Evolutionary conservation across 2,888 invertebrate genomes (phyloP), one percentile per base, ranked within the genome.

Genomic region (Osmoderma eremita): DNA sequence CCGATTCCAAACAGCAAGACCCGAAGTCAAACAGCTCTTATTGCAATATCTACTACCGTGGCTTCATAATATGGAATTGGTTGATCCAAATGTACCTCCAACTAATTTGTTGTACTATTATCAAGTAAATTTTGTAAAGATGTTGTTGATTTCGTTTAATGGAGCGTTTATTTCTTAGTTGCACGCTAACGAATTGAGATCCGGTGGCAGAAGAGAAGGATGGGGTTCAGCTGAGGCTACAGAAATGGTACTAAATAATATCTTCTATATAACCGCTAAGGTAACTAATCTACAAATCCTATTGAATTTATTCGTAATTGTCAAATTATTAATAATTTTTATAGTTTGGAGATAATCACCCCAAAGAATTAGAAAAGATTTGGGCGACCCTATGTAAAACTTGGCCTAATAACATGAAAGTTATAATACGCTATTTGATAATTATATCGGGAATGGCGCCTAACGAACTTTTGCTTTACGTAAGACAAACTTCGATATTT

Each of bases 151-250:
- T 48, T 24, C 15, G 15, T 63, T 18, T 63, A 62, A n/a, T 30
- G 24, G 12, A 6, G 8, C 1, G 10, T 42, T 45, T 22, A 30
- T 62, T 61, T 78, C 76, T 67, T 72, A 85, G 84, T 85, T 84
- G 77, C 85, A 85, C 73, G 83, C 84, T 1, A 83, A 80, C 76
- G 91, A 88, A 74, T 85, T 87, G 53, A 80, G 90, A 0, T 87
- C 91, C 42, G 88, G 91, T 63, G 84, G 87, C 3, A 87, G 93
- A 15, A 88, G 94, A 61, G 97, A 97, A 81, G 98, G 98, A 0
- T 97, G 98, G 88, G 99, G 99, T 48, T 97, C 97, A 0, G 94
- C 94, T 0, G 98, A 98, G 83, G 98, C 98, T n/a, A 99, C 98
- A 0, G 98, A 99, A 84, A 97, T 99, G 96, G 96, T 99, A 54